Conservation (phyloP, 2,888 invertebrate species). For the Dugesia japonica region DNA sequence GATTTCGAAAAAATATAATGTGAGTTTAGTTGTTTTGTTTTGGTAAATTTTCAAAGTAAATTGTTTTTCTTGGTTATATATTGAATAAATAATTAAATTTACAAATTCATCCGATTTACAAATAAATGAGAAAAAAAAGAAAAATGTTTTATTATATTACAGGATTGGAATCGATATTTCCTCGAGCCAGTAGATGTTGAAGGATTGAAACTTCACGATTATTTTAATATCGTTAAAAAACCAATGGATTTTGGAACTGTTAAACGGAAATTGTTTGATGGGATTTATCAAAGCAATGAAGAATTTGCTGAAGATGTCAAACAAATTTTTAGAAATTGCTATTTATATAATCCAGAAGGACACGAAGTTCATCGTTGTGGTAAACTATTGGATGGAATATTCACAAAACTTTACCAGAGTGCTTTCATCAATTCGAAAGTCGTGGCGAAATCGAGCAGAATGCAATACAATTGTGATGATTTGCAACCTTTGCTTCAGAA, state of each 20-base stretch:
- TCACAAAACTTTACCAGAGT: neutral
- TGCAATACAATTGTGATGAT: neutral
- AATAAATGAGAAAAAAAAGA: no score
- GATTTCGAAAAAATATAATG: conserved; percentile 8
- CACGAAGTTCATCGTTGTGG: conserved; percentile 11
- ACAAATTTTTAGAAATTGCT: conserved; percentile 91
- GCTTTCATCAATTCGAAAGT: neutral
- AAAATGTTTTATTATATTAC: no score
- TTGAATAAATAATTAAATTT: neutral
- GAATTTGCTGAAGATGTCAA: conserved; percentile 89
- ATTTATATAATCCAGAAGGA: conserved; percentile 65
- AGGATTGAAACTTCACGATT: conserved; percentile 77
- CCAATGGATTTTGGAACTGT: conserved; percentile 91
- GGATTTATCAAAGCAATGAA: conserved; percentile 74
- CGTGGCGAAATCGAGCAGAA: neutral
- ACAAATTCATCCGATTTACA: conserved; percentile 17
- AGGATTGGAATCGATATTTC: conserved; percentile 62
- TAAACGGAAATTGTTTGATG: conserved; percentile 75
- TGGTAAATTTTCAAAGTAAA: no score
- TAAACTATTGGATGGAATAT: neutral
- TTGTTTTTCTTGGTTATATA: no score
- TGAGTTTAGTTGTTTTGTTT: neutral
- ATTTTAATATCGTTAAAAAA: conserved; percentile 87
- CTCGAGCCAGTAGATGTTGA: conserved; percentile 95
- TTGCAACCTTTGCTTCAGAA: neutral